phyloP scores from a whole-genome alignment of 2,888 invertebrate genomes.

The Eristalis tenax region DNA sequence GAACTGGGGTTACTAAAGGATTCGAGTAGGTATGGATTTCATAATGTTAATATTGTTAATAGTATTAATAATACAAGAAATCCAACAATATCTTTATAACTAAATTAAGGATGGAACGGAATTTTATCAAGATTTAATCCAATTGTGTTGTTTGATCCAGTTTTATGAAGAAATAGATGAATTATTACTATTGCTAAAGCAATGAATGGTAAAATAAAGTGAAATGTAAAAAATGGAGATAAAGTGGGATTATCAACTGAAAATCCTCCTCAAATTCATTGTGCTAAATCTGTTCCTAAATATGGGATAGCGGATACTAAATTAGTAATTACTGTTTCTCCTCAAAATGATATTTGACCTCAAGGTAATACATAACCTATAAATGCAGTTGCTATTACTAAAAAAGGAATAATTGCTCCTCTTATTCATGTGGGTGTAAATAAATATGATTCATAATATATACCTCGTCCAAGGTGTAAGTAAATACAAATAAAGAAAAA shows the following conservation, averaged over 20 bases:
- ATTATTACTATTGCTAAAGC: conserved; percentile 84
- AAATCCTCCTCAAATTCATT: conserved; percentile 90
- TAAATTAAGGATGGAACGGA: conserved; percentile 86
- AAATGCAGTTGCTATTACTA: conserved; percentile 88
- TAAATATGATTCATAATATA: conserved; percentile 83
- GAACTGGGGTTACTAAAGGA: conserved; percentile 84
- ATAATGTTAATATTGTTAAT: conserved; percentile 83
- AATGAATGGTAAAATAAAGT: conserved; percentile 88
- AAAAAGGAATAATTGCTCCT: conserved; percentile 86
- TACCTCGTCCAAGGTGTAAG: conserved; percentile 86
- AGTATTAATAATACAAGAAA: conserved; percentile 83
- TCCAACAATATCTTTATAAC: conserved; percentile 85
- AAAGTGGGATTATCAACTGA: conserved; percentile 88
- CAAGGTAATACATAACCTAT: conserved; percentile 90
- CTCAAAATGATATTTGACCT: conserved; percentile 92
- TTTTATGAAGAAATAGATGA: conserved; percentile 86
- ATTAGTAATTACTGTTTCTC: conserved; percentile 90
- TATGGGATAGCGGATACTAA: conserved; percentile 88
- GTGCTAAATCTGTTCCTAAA: conserved; percentile 84
- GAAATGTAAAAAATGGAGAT: conserved; percentile 88
- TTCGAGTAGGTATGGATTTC: conserved; percentile 84
- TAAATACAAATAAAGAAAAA: conserved; percentile 88
- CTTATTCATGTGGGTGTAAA: conserved; percentile 84
- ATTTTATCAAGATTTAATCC: conserved; percentile 87
- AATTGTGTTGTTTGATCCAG: conserved; percentile 86